A percentile compares a stretch with the other conserved stretches of the same genome.
These are phyloP conservation scores for Leptinotarsa texana DNA, from an alignment of 1,140 invertebrate species.

Conservation along the genomic window DNA sequence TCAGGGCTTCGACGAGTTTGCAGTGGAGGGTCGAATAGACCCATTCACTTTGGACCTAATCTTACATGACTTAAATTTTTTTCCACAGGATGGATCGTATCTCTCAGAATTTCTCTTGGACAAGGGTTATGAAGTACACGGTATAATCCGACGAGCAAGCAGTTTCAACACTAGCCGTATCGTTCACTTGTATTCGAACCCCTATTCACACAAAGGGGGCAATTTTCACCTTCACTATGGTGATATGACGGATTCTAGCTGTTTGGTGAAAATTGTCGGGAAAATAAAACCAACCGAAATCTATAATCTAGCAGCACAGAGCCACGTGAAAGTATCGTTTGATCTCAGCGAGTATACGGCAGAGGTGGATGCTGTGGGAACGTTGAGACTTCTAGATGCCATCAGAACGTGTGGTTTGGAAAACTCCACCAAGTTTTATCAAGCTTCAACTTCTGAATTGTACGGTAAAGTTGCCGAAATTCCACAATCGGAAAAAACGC, in stretches of 20 bases:
- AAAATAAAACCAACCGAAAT: constrained; percentile 88
- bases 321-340: constrained; percentile 97
- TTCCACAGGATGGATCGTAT: constrained; percentile 94
- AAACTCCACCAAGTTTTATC: constrained; percentile 89
- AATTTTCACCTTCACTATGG: constrained; percentile 97
- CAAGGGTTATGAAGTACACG: constrained; percentile 97
- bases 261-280: constrained; percentile 92
- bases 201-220: constrained; percentile 77
- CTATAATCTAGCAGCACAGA: constrained; percentile 99
- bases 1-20: neutral
- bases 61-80: neutral
- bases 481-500: constrained; percentile 97
- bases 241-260: constrained; percentile 97
- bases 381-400: constrained; percentile 91
- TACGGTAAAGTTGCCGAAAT: constrained; percentile 97
- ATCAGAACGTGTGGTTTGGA: constrained; percentile 90
- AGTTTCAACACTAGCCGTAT: constrained; percentile 97
- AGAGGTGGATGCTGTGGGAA: constrained; percentile 98
- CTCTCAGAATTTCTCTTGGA: constrained; percentile 92
- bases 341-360: constrained; percentile 99
- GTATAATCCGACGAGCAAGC: constrained; percentile 91
- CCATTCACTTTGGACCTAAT: neutral
- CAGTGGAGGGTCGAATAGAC: no score
- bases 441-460: constrained; percentile 97
- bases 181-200: constrained; percentile 92